Evolutionary conservation across 2,797 vertebrate species (phyloP).

Genomic region (Sebastes trivittatus): DNA sequence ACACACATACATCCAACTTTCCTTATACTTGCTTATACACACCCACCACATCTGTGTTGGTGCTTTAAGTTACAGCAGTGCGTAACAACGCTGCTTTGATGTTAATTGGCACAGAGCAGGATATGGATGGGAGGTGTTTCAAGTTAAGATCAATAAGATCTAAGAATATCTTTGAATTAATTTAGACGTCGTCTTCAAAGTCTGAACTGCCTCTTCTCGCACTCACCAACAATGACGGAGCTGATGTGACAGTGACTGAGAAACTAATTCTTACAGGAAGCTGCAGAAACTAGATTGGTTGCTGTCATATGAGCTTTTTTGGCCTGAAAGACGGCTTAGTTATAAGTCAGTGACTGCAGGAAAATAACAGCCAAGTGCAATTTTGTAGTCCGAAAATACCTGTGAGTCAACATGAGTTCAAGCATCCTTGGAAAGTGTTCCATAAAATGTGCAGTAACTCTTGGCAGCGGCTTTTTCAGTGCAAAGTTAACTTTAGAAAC

Average conservation of each 20-base stretch:
- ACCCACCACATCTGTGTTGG: constrained; percentile 8
- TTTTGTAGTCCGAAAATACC: constrained; percentile 42
- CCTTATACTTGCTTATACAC: not conserved
- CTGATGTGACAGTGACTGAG: not conserved
- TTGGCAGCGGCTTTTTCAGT: not conserved
- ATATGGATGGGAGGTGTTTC: constrained; percentile 21
- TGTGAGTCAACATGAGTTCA: constrained; percentile 49
- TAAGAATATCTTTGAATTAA: constrained; percentile 24
- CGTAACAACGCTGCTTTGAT: constrained; percentile 29
- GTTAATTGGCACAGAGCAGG: constrained; percentile 45
- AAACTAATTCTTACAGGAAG: not conserved
- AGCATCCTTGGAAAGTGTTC: constrained; percentile 34
- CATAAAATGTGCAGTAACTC: constrained; percentile 1
- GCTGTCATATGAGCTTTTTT: not conserved
- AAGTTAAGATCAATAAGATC: constrained; percentile 42
- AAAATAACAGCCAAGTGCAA: constrained; percentile 9
- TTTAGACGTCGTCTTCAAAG: constrained; percentile 9
- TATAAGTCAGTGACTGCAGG: constrained; percentile 39
- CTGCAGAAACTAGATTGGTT: not conserved
- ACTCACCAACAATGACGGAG: not conserved
- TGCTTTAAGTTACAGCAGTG: constrained; percentile 5
- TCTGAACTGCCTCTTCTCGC: not conserved
- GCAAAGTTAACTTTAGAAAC: not conserved
- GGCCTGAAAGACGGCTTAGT: constrained; percentile 16
- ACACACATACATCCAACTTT: not conserved